Percentiles rank a stretch among this genome's conserved stretches.
Evolutionary conservation across 2,113 vertebrate species (phyloP).

Genomic region (Phyllostomus discolor): DNA sequence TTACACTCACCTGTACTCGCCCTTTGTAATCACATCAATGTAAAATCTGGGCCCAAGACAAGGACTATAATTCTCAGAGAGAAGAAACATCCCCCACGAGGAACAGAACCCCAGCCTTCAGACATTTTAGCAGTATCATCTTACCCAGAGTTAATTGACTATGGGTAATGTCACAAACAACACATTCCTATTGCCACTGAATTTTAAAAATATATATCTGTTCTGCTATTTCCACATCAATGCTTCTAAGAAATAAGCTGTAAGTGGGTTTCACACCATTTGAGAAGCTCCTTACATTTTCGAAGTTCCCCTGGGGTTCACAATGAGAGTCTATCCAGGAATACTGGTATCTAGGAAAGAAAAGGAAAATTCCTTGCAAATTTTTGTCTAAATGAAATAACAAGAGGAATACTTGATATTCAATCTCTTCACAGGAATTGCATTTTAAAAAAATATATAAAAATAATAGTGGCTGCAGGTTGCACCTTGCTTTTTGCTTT

Average conservation of each 20-base stretch:
- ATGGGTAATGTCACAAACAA: conserved; percentile 39
- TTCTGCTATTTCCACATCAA: conserved; percentile 59
- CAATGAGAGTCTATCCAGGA: conserved; percentile 48
- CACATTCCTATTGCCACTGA: neutral
- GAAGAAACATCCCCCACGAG: neutral
- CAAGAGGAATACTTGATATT: neutral
- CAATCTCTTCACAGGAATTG: conserved; percentile 11
- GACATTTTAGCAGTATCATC: neutral
- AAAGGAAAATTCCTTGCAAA: conserved; percentile 39
- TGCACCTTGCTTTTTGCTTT: conserved; percentile 39
- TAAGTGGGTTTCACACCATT: conserved; percentile 56
- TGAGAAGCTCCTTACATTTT: conserved; percentile 66
- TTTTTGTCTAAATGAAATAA: conserved; percentile 51
- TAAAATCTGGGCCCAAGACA: neutral
- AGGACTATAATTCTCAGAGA: neutral
- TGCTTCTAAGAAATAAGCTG: conserved; percentile 50
- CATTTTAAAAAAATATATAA: neutral
- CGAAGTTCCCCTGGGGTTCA: conserved; percentile 53
- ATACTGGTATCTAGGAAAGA: conserved; percentile 49
- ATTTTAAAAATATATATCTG: neutral
- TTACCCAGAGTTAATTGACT: conserved; percentile 21
- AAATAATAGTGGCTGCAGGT: neutral
- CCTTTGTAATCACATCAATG: neutral
- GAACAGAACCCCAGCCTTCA: neutral
- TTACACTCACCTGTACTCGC: neutral